phyloP scores from a whole-genome alignment of 2,797 vertebrate species.

The Alauda arvensis region DNA sequence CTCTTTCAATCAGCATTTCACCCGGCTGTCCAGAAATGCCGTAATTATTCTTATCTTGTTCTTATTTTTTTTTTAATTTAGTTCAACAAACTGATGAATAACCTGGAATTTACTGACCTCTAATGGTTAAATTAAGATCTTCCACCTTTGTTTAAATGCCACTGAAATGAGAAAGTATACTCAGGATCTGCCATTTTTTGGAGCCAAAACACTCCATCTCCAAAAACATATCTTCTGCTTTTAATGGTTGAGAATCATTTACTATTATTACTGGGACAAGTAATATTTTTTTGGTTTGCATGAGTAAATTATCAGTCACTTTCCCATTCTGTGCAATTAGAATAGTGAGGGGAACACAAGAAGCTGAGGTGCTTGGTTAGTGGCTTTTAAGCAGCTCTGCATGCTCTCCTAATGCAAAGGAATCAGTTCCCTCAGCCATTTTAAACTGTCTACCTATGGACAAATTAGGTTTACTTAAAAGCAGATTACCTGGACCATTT shows the following conservation, averaged over 20 bases:
- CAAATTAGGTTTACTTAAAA: not conserved
- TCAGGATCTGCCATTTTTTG: not conserved
- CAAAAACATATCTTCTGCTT: not conserved
- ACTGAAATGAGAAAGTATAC: not conserved
- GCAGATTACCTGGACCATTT: not conserved
- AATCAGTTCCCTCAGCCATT: not conserved
- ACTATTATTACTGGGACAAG: not conserved
- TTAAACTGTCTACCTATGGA: not conserved
- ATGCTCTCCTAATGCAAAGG: not conserved
- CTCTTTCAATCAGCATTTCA: not conserved
- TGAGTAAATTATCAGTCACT: not conserved
- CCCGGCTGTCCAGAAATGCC: not conserved
- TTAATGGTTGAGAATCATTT: not conserved
- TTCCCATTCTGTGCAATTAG: not conserved
- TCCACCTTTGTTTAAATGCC: not conserved
- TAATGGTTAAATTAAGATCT: slow-evolving; percentile 52
- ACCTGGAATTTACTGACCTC: slow-evolving; percentile 64
- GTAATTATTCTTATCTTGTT: not conserved
- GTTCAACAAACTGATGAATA: not conserved
- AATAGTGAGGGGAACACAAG: not conserved
- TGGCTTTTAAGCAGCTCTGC: not conserved
- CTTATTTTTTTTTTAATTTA: not conserved
- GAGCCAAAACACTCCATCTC: not conserved
- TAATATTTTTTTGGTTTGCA: not conserved
- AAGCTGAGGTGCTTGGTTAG: not conserved